phyloP scores from a whole-genome alignment of 2,797 vertebrate genomes.

The Gymnoscopelus microlampas region DNA sequence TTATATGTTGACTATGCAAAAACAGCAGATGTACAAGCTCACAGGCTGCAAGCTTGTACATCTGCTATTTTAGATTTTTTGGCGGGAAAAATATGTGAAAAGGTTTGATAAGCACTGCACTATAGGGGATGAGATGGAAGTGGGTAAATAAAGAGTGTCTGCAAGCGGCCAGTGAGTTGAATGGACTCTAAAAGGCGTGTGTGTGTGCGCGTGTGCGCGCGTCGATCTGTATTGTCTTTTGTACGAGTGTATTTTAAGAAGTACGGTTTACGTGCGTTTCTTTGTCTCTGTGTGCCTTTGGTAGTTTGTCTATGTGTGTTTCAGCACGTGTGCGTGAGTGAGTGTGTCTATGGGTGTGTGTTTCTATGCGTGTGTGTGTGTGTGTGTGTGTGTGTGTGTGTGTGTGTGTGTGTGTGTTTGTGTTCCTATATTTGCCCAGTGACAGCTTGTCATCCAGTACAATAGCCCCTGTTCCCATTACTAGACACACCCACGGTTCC shows the following conservation, averaged over 20 bases:
- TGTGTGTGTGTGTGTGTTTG: conserved; percentile 7
- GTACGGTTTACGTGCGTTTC: background rate
- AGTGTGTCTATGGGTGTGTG: conserved; percentile 4
- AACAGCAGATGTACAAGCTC: too few relatives aligned
- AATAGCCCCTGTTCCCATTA: conserved; percentile 41
- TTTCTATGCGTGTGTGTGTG: background rate
- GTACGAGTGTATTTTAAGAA: too few relatives aligned
- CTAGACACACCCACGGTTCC: conserved; percentile 19
- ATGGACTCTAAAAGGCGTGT: too few relatives aligned
- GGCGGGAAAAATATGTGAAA: too few relatives aligned
- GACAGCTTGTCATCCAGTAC: conserved; percentile 16
- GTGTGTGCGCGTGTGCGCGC: too few relatives aligned
- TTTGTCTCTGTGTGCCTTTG: background rate
- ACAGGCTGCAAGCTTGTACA: too few relatives aligned
- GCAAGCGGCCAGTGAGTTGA: conserved; percentile 21
- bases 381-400: conserved; percentile 4
- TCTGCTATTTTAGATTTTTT: too few relatives aligned
- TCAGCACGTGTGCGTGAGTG: background rate
- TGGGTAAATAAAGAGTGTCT: conserved; percentile 63
- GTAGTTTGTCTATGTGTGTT: too few relatives aligned
- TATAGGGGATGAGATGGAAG: conserved; percentile 55
- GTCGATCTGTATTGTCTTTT: too few relatives aligned
- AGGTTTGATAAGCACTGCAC: background rate
- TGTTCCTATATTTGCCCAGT: conserved; percentile 21
- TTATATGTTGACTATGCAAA: too few relatives aligned